Base-by-base conservation (phyloP, 2,888 invertebrate species). In the Nomada hirtipes region DNA sequence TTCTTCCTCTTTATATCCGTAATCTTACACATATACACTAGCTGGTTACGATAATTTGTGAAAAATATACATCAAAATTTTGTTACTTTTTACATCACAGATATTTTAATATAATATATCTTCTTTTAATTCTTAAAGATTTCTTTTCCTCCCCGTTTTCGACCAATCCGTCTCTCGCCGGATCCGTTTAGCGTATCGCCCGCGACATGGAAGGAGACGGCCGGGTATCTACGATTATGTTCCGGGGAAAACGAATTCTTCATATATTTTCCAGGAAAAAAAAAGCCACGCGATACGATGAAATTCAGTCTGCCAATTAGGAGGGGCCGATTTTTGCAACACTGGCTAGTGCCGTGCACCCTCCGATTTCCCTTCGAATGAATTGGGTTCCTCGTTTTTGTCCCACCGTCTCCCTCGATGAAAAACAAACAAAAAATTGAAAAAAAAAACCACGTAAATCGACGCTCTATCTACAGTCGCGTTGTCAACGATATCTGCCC, bases 11-110 rank as follows among this genome's bases (percentile, higher is more conserved):
- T 84, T 84, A 86, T 86, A 86, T 86, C 86, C 89, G 91, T 93
- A 92, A 91, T 91, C 92, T 93, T 93, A 93, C 91, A 92, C 91
- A 92, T 93, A 93, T 93, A 93, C 91, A 92, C 92, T 93, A 93
- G 92, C 91, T 93, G 93, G 91, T 93, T 93, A 93, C 91, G 92
- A 93, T 93, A 92, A 93, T 91, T 93, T 93, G 93, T 93, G 93
- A 93, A 93, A 93, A 93, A 93, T 93, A 93, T 93, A 93, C 93
- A 93, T 93, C 92, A 92, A 93, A 93, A 93, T 93, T 93, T 93
- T 93, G 93, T 93, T 93, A 93, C 91, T 93, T 93, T 93, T 93
- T 93, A 93, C 93, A 93, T 93, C 93, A 93, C 93, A 93, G 93
- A 93, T 93, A 93, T 93, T 93, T 93, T 93, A 93, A 93, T 93